Conservation (phyloP, 2,797 vertebrate genomes). For the Nannoperca australis region DNA sequence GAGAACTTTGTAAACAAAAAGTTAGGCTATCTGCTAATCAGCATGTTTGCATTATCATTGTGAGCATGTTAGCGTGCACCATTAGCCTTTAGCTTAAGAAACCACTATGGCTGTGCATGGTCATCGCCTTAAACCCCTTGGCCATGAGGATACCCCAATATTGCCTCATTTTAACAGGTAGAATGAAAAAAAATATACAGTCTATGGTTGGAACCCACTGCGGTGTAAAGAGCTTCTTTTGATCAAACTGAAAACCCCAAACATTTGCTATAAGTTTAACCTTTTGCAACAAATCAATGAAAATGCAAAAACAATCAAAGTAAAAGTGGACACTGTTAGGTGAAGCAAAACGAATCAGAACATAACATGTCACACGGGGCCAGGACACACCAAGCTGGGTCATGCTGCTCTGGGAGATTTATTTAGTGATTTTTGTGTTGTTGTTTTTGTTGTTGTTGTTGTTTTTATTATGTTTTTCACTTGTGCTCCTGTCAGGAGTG, state of each 20-base stretch:
- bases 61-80: neutral
- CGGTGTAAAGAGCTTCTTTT: neutral
- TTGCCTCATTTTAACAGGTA: neutral
- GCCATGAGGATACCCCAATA: neutral
- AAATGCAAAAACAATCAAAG: constrained; percentile 37
- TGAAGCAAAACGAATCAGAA: constrained; percentile 68
- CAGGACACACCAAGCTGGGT: constrained; percentile 88
- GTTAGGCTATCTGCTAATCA: neutral
- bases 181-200: neutral
- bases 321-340: constrained; percentile 35
- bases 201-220: neutral
- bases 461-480: constrained; percentile 77
- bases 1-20: neutral
- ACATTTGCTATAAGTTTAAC: neutral
- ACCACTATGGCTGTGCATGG: neutral
- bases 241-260: constrained; percentile 17
- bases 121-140: neutral
- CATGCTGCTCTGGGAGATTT: constrained; percentile 96
- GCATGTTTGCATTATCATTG: neutral
- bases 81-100: neutral
- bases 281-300: constrained; percentile 14
- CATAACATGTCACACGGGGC: constrained; percentile 74
- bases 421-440: constrained; percentile 83
- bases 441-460: constrained; percentile 71
- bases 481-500: constrained; percentile 89